Base-by-base conservation (phyloP, 1,140 invertebrate genomes). In the Myzus persicae region DNA sequence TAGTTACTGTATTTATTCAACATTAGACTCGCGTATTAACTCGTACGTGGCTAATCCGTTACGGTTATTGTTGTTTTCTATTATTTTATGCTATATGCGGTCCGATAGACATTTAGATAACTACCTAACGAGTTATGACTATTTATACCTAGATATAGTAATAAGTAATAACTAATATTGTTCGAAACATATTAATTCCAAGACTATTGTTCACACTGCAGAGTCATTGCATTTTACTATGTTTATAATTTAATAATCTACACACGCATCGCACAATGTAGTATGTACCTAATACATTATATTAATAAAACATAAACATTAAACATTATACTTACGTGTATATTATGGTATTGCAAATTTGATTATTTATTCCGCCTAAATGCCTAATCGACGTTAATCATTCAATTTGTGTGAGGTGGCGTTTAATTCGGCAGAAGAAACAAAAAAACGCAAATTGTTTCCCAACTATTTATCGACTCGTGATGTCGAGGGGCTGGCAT, bases 1-100 rank as follows among this genome's bases (percentile, higher is more conserved):
- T 46, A 87, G 14, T 31, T 38, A 48, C 22, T 14, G 38, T 67
- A 67, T 90, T 90, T 90, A 90, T 90, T 90, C 67, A 67, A 42
- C 8, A 90, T 90, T 90, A 90, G 48, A 67, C 54, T 67, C 89
- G 51, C 89, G 59, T 67, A 54, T 48, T n/a, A 44, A 40, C 38
- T 40, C 42, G 84, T 36, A 48, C 87, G 87, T 26, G 42, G 88
- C 18, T 90, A 67, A 67, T 90, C 31, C 89, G 89, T 90, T 42
- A 90, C 89, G 89, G 89, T 67, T 51, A 38, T 88, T 48, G 85
- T 88, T 88, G 46, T 36, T 36, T 24, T 82, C 11, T 85, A 42
- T 42, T 42, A 85, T 85, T 11, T 18, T 31, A 0, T 44, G 26
- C 14, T 85, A 31, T 85, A 31, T 18, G n/a, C n/a, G 31, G 42